Evolutionary conservation across 2,113 vertebrate species (phyloP).

Genomic region (Anser brachyrhynchus): DNA sequence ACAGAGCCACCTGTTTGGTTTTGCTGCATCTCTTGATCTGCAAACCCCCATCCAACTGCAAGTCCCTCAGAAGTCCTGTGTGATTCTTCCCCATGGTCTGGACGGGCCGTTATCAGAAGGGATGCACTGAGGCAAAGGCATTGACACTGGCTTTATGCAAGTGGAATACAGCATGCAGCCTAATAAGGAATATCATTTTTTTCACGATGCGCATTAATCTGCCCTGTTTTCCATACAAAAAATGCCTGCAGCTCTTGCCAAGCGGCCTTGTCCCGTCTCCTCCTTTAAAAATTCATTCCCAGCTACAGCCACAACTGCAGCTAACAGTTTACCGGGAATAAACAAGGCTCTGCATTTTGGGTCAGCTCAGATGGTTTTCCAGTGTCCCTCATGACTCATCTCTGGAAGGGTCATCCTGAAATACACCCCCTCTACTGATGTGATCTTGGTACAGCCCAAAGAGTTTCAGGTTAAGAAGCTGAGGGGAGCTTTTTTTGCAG

Average conservation of each 20-base stretch:
- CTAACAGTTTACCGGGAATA: neutral
- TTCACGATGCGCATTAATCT: neutral
- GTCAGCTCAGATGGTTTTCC: constrained; percentile 35
- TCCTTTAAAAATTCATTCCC: constrained; percentile 13
- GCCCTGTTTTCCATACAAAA: neutral
- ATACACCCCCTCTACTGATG: constrained; percentile 54
- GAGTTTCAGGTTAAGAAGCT: constrained; percentile 68
- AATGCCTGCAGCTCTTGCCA: constrained; percentile 29
- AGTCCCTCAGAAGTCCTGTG: neutral
- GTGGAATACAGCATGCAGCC: neutral
- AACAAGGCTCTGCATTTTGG: constrained; percentile 9
- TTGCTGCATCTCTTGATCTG: neutral
- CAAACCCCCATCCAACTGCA: too few species aligned
- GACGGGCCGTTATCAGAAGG: accelerated
- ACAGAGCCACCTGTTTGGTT: neutral
- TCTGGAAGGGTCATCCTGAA: constrained; percentile 19
- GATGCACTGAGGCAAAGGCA: neutral
- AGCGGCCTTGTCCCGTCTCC: constrained; percentile 14
- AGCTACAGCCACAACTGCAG: neutral
- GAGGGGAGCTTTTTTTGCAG: constrained; percentile 41
- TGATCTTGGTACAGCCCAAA: constrained; percentile 69
- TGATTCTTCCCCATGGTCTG: neutral
- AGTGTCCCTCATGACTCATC: constrained; percentile 59
- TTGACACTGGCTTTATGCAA: neutral
- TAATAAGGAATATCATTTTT: constrained; percentile 18